Evolutionary conservation across 2,113 vertebrate genomes (phyloP).

Genomic region (Cavia aperea): DNA sequence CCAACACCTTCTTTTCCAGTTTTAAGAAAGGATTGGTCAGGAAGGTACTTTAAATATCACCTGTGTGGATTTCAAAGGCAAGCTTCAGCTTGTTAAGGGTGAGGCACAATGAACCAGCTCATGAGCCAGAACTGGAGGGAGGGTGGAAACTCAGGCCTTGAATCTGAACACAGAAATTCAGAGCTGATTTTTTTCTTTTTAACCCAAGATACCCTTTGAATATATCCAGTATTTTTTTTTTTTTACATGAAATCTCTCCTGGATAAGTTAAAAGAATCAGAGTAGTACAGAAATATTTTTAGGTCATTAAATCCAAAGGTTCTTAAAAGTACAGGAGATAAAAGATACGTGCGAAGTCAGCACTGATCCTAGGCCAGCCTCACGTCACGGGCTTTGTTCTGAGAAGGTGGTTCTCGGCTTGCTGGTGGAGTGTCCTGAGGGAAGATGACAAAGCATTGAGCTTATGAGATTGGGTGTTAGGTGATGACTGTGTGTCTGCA

Average conservation of each 20-base stretch:
- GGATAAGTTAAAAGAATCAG: background rate
- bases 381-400: background rate
- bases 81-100: slow-evolving; percentile 6
- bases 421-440: background rate
- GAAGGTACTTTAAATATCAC: slow-evolving; percentile 25
- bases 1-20: background rate
- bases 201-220: background rate
- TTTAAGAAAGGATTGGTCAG: slow-evolving; percentile 38
- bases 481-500: background rate
- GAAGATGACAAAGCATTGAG: background rate
- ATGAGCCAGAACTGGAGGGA: background rate
- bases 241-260: background rate
- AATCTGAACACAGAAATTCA: background rate
- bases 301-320: background rate
- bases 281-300: background rate
- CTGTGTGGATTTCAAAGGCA: slow-evolving; percentile 42
- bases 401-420: background rate
- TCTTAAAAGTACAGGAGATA: background rate
- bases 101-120: background rate
- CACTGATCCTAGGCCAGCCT: background rate
- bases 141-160: background rate
- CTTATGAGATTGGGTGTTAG: background rate
- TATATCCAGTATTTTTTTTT: background rate
- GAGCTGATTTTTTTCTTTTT: background rate
- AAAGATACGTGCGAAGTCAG: background rate